phyloP scores from a whole-genome alignment of 1,140 invertebrate genomes.

The Eupeodes corollae region DNA sequence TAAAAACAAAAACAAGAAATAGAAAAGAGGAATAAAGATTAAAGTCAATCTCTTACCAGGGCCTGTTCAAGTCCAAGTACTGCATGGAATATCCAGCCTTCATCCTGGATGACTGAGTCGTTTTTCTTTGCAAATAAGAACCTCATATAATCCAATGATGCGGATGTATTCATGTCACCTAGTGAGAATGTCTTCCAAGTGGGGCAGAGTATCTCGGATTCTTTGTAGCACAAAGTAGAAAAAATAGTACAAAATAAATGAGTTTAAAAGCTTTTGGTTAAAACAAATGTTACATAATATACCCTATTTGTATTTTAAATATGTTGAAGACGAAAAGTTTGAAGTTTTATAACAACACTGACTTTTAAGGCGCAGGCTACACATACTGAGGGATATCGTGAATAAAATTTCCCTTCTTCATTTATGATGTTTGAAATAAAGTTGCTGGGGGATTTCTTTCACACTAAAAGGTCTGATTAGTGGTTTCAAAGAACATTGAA shows the following conservation, averaged over 20 bases:
- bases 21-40: not conserved
- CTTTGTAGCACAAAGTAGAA: constrained; percentile 6
- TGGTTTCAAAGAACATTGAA: too few species aligned
- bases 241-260: not conserved
- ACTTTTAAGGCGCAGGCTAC: too few species aligned
- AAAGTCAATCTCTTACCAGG: constrained; percentile 6
- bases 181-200: constrained; percentile 30
- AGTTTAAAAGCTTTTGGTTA: too few species aligned
- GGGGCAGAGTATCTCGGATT: constrained; percentile 22
- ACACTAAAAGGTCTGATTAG: too few species aligned
- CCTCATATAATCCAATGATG: constrained; percentile 29
- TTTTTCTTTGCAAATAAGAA: constrained; percentile 24
- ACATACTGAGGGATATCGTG: too few species aligned
- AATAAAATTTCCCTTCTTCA: too few species aligned
- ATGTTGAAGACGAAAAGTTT: too few species aligned
- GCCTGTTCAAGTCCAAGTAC: constrained; percentile 25
- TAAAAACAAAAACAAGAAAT: not conserved
- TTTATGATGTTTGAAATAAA: too few species aligned
- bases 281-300: too few species aligned
- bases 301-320: too few species aligned
- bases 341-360: too few species aligned
- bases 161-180: constrained; percentile 21
- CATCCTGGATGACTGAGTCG: constrained; percentile 19
- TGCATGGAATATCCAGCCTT: constrained; percentile 28
- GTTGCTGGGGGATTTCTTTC: too few species aligned